Evolutionary conservation across 92 coral and sea anemone species (phyloP).

Genomic region (Palythoa grandiflora): DNA sequence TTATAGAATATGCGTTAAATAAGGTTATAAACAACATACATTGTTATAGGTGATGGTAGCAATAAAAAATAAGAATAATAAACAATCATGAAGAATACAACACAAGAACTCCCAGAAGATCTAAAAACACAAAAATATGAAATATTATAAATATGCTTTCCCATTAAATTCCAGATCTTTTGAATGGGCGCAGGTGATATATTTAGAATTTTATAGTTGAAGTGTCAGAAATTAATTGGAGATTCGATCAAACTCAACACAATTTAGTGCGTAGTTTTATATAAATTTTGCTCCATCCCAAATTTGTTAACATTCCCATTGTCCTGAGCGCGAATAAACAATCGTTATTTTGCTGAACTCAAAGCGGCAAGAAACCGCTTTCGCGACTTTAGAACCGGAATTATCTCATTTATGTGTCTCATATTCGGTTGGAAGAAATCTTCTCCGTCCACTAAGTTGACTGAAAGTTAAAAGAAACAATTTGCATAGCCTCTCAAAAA

Average conservation of each 20-base stretch:
- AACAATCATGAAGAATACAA: too few species aligned
- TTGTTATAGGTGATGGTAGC: too few species aligned
- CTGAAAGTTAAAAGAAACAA: background rate
- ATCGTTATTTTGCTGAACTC: slow-evolving; percentile 33
- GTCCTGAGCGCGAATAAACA: background rate
- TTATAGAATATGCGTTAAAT: too few species aligned
- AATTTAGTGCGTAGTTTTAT: background rate
- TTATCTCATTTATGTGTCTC: slow-evolving; percentile 55
- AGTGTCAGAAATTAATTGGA: background rate
- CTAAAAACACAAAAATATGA: too few species aligned
- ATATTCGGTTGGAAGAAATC: slow-evolving; percentile 57
- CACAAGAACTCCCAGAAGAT: too few species aligned
- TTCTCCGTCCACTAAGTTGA: slow-evolving; percentile 60
- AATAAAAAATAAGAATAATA: too few species aligned
- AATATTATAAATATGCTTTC: too few species aligned
- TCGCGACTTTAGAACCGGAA: slow-evolving; percentile 48
- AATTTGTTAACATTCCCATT: background rate
- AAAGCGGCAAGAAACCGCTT: slow-evolving; percentile 51
- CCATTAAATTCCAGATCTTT: background rate
- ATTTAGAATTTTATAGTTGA: background rate
- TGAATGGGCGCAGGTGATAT: background rate
- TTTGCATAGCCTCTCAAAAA: background rate
- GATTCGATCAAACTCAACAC: background rate
- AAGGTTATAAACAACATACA: too few species aligned
- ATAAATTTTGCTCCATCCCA: background rate